Percentiles rank a stretch among this genome's conserved stretches.
Conservation (phyloP, 2,113 vertebrate species). For the Colaptes auratus region DNA sequence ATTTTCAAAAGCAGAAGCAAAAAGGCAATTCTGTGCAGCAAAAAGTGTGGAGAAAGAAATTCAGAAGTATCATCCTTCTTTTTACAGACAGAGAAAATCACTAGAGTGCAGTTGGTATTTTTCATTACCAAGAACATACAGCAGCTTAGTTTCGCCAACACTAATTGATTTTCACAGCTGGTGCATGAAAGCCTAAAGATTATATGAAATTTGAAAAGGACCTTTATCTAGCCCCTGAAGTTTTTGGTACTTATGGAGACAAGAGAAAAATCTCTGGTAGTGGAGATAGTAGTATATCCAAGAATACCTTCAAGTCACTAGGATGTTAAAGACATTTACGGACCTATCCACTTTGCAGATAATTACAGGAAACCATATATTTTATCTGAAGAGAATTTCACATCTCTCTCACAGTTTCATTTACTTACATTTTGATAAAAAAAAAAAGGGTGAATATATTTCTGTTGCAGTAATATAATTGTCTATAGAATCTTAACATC, state of each 20-base stretch:
- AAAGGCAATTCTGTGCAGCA: constrained; percentile 23
- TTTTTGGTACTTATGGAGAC: background rate
- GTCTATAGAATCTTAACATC: background rate
- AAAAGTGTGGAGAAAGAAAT: constrained; percentile 48
- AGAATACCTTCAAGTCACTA: background rate
- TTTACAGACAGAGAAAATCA: constrained; percentile 56
- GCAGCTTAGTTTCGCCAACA: constrained; percentile 51
- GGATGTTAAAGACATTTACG: background rate
- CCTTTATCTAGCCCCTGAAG: constrained; percentile 21
- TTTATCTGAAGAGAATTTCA: background rate
- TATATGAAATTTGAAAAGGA: constrained; percentile 62
- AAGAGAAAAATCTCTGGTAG: background rate
- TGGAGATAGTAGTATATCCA: background rate
- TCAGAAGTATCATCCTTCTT: constrained; percentile 52
- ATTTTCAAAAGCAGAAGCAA: constrained; percentile 70
- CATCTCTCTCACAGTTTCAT: background rate
- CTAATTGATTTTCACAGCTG: constrained; percentile 79
- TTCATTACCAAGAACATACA: constrained; percentile 61
- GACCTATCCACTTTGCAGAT: background rate
- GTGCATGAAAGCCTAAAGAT: constrained; percentile 48
- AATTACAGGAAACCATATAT: background rate
- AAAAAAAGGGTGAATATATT: background rate
- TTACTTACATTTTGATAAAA: background rate
- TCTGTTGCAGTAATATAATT: background rate
- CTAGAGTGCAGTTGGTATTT: constrained; percentile 52